These are phyloP conservation scores for Hypocryptadius cinnamomeus DNA, from an alignment of 2,113 vertebrate species.

Conservation along the genomic window DNA sequence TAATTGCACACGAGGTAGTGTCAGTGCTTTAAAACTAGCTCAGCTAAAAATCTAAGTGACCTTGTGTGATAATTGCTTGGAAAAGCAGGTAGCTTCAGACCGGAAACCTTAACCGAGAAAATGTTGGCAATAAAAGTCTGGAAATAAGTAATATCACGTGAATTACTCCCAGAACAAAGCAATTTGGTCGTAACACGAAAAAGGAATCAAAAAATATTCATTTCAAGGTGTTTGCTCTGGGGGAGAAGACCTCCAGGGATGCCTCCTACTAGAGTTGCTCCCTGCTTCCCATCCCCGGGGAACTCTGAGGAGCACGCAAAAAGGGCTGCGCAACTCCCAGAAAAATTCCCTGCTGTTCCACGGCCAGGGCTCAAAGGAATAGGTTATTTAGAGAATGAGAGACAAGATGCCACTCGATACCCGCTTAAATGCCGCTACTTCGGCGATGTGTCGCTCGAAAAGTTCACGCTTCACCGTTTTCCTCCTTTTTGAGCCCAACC, in stretches of 20 bases:
- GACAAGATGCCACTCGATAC: neutral
- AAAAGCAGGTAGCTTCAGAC: neutral
- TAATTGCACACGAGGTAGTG: neutral
- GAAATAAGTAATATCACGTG: rapidly evolving
- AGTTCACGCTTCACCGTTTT: neutral
- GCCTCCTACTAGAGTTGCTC: neutral
- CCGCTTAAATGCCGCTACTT: neutral
- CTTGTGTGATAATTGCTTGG: neutral
- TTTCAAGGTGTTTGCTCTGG: neutral
- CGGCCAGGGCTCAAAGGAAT: rapidly evolving
- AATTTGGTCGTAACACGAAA: rapidly evolving
- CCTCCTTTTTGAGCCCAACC: neutral
- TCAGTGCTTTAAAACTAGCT: neutral
- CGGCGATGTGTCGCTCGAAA: rapidly evolving
- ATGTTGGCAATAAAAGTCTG: too few relatives aligned
- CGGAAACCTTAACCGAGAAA: rapidly evolving
- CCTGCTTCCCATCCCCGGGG: neutral
- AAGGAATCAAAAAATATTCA: rapidly evolving
- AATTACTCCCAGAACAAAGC: neutral
- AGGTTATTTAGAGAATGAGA: rapidly evolving
- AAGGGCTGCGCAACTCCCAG: neutral
- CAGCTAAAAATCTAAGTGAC: neutral
- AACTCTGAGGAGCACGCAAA: neutral
- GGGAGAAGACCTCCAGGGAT: neutral
- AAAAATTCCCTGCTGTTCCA: neutral